Evolutionary conservation across 2,113 vertebrate species (phyloP).

Genomic region (Lepidothrix coronata): DNA sequence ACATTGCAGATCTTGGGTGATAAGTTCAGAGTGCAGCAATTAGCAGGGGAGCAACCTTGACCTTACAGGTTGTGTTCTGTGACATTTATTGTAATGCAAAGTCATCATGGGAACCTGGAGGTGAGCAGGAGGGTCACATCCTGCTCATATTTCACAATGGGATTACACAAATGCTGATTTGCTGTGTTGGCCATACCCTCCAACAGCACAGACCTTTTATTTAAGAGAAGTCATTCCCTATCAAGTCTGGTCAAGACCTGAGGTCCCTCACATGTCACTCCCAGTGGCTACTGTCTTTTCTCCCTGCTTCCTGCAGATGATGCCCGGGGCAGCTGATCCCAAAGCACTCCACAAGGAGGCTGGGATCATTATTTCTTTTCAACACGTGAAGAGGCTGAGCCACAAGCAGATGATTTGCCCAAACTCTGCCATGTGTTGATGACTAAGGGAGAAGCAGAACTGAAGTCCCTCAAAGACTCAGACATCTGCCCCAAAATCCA

Average conservation of each 20-base stretch:
- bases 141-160: neutral
- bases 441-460: neutral
- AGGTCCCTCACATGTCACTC: neutral
- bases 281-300: neutral
- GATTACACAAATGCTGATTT: neutral
- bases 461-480: neutral
- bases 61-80: neutral
- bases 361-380: neutral
- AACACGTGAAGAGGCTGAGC: rapidly evolving
- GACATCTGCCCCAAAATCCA: neutral
- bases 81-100: neutral
- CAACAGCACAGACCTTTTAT: neutral
- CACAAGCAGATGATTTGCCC: neutral
- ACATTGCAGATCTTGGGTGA: neutral
- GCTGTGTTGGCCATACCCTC: rapidly evolving
- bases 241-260: neutral
- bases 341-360: neutral
- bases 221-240: neutral
- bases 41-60: neutral
- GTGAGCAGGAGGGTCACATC: neutral
- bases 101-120: neutral
- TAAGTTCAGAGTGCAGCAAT: neutral
- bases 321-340: neutral
- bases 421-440: neutral
- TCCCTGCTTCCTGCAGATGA: neutral